Base-by-base conservation (phyloP, 2,888 invertebrate genomes). In the Archaeoteleia sp. region DNA sequence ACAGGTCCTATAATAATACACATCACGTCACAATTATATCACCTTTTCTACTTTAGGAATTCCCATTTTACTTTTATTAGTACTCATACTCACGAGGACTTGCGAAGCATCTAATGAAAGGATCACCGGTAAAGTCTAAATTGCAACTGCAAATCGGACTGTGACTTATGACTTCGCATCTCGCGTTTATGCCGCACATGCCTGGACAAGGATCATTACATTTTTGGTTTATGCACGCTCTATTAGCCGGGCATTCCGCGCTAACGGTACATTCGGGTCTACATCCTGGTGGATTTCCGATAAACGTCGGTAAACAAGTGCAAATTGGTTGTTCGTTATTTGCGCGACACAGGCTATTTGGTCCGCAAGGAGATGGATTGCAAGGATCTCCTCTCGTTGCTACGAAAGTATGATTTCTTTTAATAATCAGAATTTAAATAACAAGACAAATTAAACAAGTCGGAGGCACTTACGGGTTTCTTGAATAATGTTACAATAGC, bases 311-410 rank as follows among this genome's bases (percentile, higher is more conserved):
- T 54, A 91, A 80, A 78, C 94, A 94, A 9, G 90, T 88, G 79
- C 94, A 94, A 63, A 88, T 82, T 13, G 63, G 25, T 13, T 43
- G 30, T 37, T 20, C 57, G 15, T 30, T 25, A 2, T 68, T 27
- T 42, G 14, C 34, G 10, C 57, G 46, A 14, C 61, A 65, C 10
- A 40, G 6, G 2, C 61, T 67, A 39, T 72, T 58, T 4, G 55
- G 91, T 1, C 95, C 95, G 80, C 95, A 95, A 0, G 94, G 93
- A 6, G 92, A 91, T 30, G 93, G 93, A 67, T 87, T 85, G 79
- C 94, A 94, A 6, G 93, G 93, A 46, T 87, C 86, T 88, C 87
- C 83, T 83, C 87, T 90, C 88, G 76, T 86, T 88, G 75, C 61
- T 61, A 53, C 4, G 40, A 45, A 13, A 53, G 7, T 34, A 34